Base-by-base conservation (phyloP, 2,888 invertebrate species). In the Torymus aiolomorphi region DNA sequence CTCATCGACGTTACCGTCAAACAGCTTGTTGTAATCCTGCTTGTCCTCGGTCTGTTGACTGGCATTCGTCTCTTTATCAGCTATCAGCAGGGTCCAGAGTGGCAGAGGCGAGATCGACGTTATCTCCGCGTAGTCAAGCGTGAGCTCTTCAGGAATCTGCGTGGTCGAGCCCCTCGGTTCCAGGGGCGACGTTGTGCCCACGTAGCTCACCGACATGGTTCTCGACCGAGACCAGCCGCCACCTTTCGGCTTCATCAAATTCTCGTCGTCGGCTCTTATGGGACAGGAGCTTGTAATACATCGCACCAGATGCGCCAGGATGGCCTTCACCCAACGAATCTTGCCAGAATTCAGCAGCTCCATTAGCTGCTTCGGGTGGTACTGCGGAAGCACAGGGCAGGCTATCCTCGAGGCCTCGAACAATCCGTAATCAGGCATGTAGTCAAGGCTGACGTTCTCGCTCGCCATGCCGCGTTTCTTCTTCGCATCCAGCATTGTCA, bases 351-450 rank as follows among this genome's bases (percentile, higher is more conserved):
- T 99, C 49, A 99, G 92, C 57, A 99, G 91, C 88, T 99, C 99
- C 96, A 99, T 98, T 54, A 99, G 92, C 88, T 99, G 99, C 88
- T 98, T 98, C 0, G 99, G 99, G 91, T 99, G 99, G 90, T 99
- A 99, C 88, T 99, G 99, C 0, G 99, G 99, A 80, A 99, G 91
- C 61, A 99, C 98, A 0, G 99, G 99, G 86, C 98, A 99, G 0
- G 98, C 98, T 88, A 98, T 96, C 82, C 98, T 94, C 5, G 98
- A 97, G 0, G 99, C 98, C 91, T 99, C 99, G 91, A 99, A 99
- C 72, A 99, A 91, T 0, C 97, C 97, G 87, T 97, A 97, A 91
- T 97, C 97, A 0, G 97, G 97, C 96, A 97, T 96, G 88, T 97
- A 96, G 89, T 97, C 96, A 82, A 95, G 90, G 83, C 91, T 90